Conservation (phyloP, 2,888 invertebrate species). For the Neoscelio sp. region DNA sequence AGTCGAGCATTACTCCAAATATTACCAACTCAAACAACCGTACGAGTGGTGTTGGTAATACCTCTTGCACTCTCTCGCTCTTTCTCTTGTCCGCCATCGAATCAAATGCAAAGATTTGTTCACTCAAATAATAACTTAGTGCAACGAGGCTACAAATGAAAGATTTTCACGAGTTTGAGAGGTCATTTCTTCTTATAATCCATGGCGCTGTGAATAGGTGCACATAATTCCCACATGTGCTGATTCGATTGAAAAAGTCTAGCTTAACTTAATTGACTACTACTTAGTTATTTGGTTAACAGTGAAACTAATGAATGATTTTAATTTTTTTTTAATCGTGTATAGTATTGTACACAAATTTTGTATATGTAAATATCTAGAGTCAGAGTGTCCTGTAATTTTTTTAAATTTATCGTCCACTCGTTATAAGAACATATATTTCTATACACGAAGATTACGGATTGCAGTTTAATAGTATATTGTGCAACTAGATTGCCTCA, state of each 20-base stretch:
- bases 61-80: constrained; percentile 53
- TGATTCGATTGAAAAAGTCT: constrained; percentile 16
- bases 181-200: constrained; percentile 39
- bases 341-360: too few species aligned
- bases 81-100: constrained; percentile 68
- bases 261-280: constrained; percentile 17
- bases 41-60: constrained; percentile 67
- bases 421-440: too few species aligned
- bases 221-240: background rate
- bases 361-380: too few species aligned
- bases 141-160: constrained; percentile 69
- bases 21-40: constrained; percentile 79
- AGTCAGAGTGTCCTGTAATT: too few species aligned
- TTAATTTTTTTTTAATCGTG: too few species aligned
- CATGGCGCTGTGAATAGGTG: constrained; percentile 4
- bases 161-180: constrained; percentile 65
- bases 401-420: too few species aligned
- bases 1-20: constrained; percentile 79
- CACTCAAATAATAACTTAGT: constrained; percentile 78
- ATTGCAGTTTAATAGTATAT: too few species aligned
- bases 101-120: constrained; percentile 80
- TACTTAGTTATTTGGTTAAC: too few species aligned
- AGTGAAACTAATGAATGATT: too few species aligned
- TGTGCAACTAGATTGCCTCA: too few species aligned
- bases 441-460: too few species aligned